phyloP scores from a whole-genome alignment of 2,797 vertebrate species.

The Knipowitschia caucasica region DNA sequence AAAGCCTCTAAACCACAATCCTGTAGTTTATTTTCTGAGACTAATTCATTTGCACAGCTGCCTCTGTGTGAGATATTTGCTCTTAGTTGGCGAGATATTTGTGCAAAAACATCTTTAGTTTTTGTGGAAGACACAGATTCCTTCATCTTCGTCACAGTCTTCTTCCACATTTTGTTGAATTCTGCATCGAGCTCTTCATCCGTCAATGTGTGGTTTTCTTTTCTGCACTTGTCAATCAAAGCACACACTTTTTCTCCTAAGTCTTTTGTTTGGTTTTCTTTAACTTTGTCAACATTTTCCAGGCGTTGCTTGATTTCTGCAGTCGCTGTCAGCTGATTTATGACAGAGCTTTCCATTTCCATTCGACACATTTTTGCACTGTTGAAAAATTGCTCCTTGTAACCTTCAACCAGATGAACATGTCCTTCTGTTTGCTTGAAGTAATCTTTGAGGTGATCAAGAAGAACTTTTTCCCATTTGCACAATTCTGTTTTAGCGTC shows the following conservation, averaged over 20 bases:
- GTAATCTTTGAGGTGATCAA: constrained; percentile 45
- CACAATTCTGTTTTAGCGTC: constrained; percentile 36
- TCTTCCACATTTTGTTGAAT: constrained; percentile 63
- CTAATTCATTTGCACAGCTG: constrained; percentile 20
- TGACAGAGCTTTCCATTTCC: constrained; percentile 42
- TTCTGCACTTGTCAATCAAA: constrained; percentile 42
- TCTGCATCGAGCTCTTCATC: constrained; percentile 20
- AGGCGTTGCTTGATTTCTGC: constrained; percentile 47
- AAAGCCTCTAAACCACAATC: constrained; percentile 23
- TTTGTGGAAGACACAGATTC: constrained; percentile 16
- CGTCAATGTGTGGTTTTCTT: constrained; percentile 9
- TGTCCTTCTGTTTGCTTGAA: constrained; percentile 58
- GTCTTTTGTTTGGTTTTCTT: constrained; percentile 35
- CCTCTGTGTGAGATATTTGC: constrained; percentile 40
- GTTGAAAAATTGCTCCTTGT: constrained; percentile 59
- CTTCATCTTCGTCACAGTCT: constrained; percentile 6
- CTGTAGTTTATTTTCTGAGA: background rate
- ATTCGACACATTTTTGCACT: constrained; percentile 43
- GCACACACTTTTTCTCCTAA: constrained; percentile 39
- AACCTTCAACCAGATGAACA: constrained; percentile 59
- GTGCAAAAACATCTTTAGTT: constrained; percentile 3
- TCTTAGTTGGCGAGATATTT: constrained; percentile 8
- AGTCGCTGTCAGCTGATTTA: constrained; percentile 30
- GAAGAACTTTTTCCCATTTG: constrained; percentile 36
- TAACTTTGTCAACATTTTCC: constrained; percentile 43